Conservation (phyloP, 2,113 vertebrate species). For the Scomber scombrus region DNA sequence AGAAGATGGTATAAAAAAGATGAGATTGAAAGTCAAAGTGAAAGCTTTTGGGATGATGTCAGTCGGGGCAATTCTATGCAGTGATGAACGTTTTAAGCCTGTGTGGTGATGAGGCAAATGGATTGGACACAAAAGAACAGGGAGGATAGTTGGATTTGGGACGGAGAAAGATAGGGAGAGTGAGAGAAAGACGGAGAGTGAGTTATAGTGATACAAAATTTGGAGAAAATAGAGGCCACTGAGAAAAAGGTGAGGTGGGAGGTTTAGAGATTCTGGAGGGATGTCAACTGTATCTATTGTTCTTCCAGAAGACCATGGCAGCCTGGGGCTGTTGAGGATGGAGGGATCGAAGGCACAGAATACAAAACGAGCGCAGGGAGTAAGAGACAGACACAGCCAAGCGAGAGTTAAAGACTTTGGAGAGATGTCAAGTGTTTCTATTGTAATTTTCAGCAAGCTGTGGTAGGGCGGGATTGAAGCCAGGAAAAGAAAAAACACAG, state of each 20-base stretch:
- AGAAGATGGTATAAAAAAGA: slow-evolving; percentile 38
- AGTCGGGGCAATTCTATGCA: slow-evolving; percentile 30
- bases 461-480: slow-evolving; percentile 16
- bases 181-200: slow-evolving; percentile 4
- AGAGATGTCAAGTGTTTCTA: slow-evolving; percentile 68
- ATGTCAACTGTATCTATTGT: slow-evolving; percentile 64
- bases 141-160: slow-evolving; percentile 26
- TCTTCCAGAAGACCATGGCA: slow-evolving; percentile 57
- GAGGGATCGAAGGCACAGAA: slow-evolving; percentile 37
- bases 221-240: slow-evolving; percentile 47
- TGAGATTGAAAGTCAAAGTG: slow-evolving; percentile 40
- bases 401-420: slow-evolving; percentile 60
- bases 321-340: slow-evolving; percentile 41
- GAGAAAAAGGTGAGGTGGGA: slow-evolving; percentile 32
- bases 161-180: neutral
- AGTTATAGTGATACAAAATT: slow-evolving; percentile 43
- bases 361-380: slow-evolving; percentile 35
- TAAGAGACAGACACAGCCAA: slow-evolving; percentile 38
- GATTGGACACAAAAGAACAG: slow-evolving; percentile 36
- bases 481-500: slow-evolving; percentile 17
- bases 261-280: slow-evolving; percentile 54
- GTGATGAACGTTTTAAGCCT: slow-evolving; percentile 26
- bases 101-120: slow-evolving; percentile 28
- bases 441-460: slow-evolving; percentile 50
- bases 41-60: slow-evolving; percentile 60